Base-by-base conservation (phyloP, 1,140 invertebrate genomes). In the Campoletis sonorensis region DNA sequence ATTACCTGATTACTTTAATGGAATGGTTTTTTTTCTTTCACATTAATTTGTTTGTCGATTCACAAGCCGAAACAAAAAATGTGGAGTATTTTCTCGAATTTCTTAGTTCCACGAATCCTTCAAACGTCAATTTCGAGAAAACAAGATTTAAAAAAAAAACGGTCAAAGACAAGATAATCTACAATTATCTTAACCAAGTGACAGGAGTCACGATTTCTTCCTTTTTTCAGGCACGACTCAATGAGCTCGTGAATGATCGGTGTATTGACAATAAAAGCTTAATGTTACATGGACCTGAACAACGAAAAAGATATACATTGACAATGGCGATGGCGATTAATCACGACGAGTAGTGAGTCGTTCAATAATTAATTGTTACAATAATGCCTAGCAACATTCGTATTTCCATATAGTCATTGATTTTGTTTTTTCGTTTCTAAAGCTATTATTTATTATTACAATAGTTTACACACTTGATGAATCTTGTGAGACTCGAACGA, bases 381-480 rank as follows among this genome's bases (percentile, higher is more conserved):
- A 67, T 67, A 67, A 67, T 27, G 61, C 61, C 23, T 27, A 67
- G 61, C 23, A 23, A 67, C 18, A 26, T 21, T 58, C 21, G 1
- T 26, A 15, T 67, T 67, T 67, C 61, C 26, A 27, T 27, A 67
- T 45, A 67, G 61, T 67, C 61, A 67, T 27, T n/a, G n/a, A n/a
- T n/a, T n/a, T n/a, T n/a, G n/a, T n/a, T 15, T 27, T 27, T 67
- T 21, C 5, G 2, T 58, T 26, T 67, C 61, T 67, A 67, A 26
- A 27, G 61, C 54, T 58, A 58, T n/a, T 27, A 15, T 27, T 11
- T 27, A 23, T 67, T 15, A 27, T 26, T 67, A 67, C 23, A 27
- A 67, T 67, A n/a, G 23, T 67, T 67, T 27, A 67, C 61, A 67
- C 61, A 26, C 40, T 27, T 27, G 21, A 67, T 23, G n/a, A 23